phyloP scores from a whole-genome alignment of 2,113 vertebrate species.

The Herpetotheres cachinnans region DNA sequence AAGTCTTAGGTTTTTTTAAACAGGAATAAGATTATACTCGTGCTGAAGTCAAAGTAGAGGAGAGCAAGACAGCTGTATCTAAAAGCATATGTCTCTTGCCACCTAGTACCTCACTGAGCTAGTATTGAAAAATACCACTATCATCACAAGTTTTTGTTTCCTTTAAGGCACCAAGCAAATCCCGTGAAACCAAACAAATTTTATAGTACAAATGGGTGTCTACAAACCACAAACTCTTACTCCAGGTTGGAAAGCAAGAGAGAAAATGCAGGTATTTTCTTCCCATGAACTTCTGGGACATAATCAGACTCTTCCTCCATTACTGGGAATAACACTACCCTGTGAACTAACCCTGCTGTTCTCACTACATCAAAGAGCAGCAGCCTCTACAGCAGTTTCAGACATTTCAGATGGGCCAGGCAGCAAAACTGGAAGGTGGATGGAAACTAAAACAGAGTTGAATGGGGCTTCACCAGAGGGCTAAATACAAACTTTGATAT shows the following conservation, averaged over 20 bases:
- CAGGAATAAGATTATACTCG: background rate
- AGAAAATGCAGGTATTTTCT: background rate
- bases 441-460: background rate
- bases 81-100: background rate
- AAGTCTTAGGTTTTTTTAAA: background rate
- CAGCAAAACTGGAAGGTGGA: background rate
- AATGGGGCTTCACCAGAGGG: background rate
- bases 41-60: background rate
- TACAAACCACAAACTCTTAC: background rate
- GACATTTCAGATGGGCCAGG: background rate
- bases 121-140: background rate
- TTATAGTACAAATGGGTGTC: background rate
- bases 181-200: background rate
- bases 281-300: background rate
- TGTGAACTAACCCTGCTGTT: background rate
- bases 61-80: background rate
- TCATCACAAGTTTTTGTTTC: background rate
- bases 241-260: background rate
- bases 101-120: background rate
- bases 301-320: background rate
- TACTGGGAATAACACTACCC: background rate
- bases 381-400: background rate
- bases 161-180: background rate
- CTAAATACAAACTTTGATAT: background rate
- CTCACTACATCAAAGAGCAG: background rate